Evolutionary conservation across 2,797 vertebrate genomes (phyloP), one percentile per base, ranked within the genome.

Genomic region (Ispidina lecontei): DNA sequence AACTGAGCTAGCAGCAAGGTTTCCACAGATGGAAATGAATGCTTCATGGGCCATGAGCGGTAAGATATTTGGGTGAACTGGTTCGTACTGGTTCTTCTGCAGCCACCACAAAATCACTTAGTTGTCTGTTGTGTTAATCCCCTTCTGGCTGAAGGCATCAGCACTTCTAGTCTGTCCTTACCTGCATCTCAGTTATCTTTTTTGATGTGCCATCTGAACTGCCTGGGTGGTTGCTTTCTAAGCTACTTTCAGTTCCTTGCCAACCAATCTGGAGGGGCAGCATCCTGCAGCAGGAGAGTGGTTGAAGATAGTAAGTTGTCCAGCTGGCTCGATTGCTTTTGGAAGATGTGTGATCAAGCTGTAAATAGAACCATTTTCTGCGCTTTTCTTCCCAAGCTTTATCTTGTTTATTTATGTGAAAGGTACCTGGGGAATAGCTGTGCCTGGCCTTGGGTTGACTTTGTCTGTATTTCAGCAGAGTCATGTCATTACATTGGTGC

Each of bases 311-410:
- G 89, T 59, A 95, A 94, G 84, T 55, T 91, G 91, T 95, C 91
- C 94, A 95, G 89, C 94, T 96, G 94, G 94, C 94, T 95, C 75
- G 33, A 84, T 93, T 94, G 81, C 92, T 95, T 95, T 95, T 94
- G 93, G 89, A 95, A 94, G 95, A 96, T 83, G 84, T 87, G 89
- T 95, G 94, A 93, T 94, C 73, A 83, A 89, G 82, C 92, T 89
- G 89, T 80, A 95, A 95, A 95, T 91, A 93, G 95, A 95, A 95
- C 55, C 51, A 85, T 95, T 95, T 95, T 93, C 95, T 91, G 92
- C 5, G 2, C 75, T 91, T 95, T 89, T 25, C 79, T 91, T 86
- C 70, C 56, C 79, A 93, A 70, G 43, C 84, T 94, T 93, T 93
- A 92, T 95, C 89, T 95, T 96, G 89, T 96, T 96, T 95, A 87